Percentiles rank a stretch among this genome's conserved stretches.
These are phyloP conservation scores for Hippolais icterina DNA, from an alignment of 2,113 vertebrate species.

Conservation along the genomic window DNA sequence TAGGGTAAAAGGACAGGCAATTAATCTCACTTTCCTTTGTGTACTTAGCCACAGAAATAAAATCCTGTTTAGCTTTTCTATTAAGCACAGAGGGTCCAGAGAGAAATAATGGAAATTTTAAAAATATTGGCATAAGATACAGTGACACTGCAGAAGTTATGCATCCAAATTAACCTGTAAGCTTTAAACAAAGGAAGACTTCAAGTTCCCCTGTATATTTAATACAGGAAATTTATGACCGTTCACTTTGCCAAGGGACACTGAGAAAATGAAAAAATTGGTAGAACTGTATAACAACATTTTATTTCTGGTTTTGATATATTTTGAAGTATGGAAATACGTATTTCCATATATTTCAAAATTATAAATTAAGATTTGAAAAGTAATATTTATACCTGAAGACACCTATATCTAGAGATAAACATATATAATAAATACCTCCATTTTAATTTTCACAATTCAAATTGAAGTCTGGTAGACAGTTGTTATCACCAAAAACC, in stretches of 20 bases:
- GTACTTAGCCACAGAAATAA: background rate
- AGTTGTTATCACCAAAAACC: background rate
- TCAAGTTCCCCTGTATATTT: background rate
- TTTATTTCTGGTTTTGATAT: background rate
- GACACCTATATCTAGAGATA: background rate
- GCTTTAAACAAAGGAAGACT: background rate
- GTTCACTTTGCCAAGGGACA: background rate
- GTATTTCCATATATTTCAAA: background rate
- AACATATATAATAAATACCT: background rate
- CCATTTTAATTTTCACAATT: background rate
- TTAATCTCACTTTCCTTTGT: background rate
- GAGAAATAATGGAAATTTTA: background rate
- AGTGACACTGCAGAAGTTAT: background rate
- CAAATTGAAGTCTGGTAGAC: background rate
- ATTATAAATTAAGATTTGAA: background rate
- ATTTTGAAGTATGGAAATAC: background rate
- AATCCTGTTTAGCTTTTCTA: background rate
- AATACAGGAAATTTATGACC: background rate
- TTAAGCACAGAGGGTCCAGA: background rate
- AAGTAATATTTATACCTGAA: background rate
- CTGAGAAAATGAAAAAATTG: background rate
- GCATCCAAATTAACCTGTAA: background rate
- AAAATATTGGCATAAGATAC: background rate
- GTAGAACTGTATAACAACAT: background rate
- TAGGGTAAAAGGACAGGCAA: background rate